Percentiles rank a stretch among this genome's conserved stretches.
phyloP scores from a whole-genome alignment of 2,113 vertebrate species.

The Synodontis membranacea region DNA sequence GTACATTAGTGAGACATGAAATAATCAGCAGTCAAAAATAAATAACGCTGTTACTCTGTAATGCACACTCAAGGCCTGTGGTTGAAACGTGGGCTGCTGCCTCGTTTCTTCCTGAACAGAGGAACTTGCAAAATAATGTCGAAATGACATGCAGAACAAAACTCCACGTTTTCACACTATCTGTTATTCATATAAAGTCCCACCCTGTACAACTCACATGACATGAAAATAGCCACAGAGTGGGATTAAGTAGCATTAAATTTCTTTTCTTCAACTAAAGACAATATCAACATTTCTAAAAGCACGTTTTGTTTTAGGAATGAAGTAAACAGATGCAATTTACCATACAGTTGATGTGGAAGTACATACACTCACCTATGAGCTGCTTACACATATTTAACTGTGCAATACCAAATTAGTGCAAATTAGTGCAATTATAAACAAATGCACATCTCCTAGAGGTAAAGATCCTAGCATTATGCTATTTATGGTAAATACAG shows the following conservation, averaged over 20 bases:
- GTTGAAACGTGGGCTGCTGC: no score
- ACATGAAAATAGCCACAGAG: not conserved
- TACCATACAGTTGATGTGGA: not conserved
- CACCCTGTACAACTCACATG: no score
- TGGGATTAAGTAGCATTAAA: not conserved
- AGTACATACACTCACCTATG: not conserved
- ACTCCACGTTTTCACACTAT: not conserved
- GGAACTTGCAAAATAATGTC: not conserved
- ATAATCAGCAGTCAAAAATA: no score
- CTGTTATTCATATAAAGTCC: not conserved
- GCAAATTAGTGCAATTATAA: not conserved
- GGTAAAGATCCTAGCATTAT: not conserved
- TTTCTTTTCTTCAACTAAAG: not conserved
- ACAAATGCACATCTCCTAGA: not conserved
- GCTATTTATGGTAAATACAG: not conserved
- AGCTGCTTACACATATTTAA: not conserved
- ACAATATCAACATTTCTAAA: not conserved
- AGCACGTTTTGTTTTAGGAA: not conserved
- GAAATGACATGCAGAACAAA: not conserved
- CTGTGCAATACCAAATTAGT: not conserved
- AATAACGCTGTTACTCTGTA: no score
- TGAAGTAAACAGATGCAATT: not conserved
- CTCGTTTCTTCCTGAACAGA: not conserved
- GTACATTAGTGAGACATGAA: no score
- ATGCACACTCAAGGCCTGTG: no score